These are phyloP conservation scores for Pachyrhynchus sulphureomaculatus DNA, from an alignment of 1,140 invertebrate species.

Conservation along the genomic window DNA sequence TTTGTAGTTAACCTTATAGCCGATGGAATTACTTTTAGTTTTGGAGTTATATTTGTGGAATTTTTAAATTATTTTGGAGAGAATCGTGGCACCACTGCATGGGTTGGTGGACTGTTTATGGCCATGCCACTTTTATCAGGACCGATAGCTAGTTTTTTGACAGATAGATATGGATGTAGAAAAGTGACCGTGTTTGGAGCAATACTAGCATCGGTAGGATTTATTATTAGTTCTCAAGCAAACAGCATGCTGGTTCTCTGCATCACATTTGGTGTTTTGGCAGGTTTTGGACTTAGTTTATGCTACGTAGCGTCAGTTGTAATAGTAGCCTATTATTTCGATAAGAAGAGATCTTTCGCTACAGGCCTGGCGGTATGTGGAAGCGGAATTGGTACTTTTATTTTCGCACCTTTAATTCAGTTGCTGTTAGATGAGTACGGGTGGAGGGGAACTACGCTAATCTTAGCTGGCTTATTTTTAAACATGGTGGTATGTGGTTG, in stretches of 20 bases:
- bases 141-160: slow-evolving; percentile 84
- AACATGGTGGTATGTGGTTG: slow-evolving; percentile 86
- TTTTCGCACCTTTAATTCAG: slow-evolving; percentile 86
- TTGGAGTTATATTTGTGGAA: slow-evolving; percentile 80
- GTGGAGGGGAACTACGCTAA: slow-evolving; percentile 81
- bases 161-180: slow-evolving; percentile 82
- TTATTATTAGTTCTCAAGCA: slow-evolving; percentile 76
- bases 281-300: slow-evolving; percentile 83
- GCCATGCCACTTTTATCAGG: slow-evolving; percentile 85
- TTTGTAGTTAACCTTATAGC: slow-evolving; percentile 91
- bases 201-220: slow-evolving; percentile 75
- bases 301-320: slow-evolving; percentile 90
- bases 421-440: slow-evolving; percentile 75
- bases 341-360: slow-evolving; percentile 86
- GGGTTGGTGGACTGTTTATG: slow-evolving; percentile 88
- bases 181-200: slow-evolving; percentile 79
- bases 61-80: slow-evolving; percentile 78
- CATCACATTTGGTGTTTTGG: slow-evolving; percentile 81
- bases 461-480: slow-evolving; percentile 81
- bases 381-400: slow-evolving; percentile 85
- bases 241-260: slow-evolving; percentile 78
- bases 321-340: slow-evolving; percentile 95
- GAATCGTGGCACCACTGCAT: slow-evolving; percentile 83
- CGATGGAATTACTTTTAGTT: slow-evolving; percentile 85
- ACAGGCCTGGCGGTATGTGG: slow-evolving; percentile 92